Evolutionary conservation across 2,888 invertebrate species (phyloP), one percentile per base, ranked within the genome.

Genomic region (Sphaerolaimus hirsutus): DNA sequence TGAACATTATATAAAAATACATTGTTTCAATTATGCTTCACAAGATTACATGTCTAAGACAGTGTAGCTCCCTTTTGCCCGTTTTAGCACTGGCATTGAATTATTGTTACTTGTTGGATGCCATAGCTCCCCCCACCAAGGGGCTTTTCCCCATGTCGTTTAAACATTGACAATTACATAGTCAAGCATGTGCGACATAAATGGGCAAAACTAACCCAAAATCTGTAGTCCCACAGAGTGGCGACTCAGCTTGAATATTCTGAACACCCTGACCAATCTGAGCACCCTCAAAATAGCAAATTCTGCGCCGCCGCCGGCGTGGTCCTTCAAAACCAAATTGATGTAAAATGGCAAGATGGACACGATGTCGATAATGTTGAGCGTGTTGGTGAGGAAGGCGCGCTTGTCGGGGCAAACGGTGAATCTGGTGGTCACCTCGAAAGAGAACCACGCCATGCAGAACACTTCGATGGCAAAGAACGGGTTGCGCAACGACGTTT

Each of bases 321-420:
- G 19, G 21, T 23, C 32, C 14, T n/a, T 32, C 22, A 35, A 2
- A 17, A 32, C 23, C 22, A 43, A 7, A n/a, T 29, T 43, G 17
- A 43, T 5, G n/a, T 32, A 43, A n/a, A 22, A 43, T 2, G 43
- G 43, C 23, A 32, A 5, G 23, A 43, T 43, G 22, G 43, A 3
- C 5, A 43, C 43, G 5, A 43, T 4, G 32, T 43, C 43, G 35
- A 43, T 35, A 7, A 43, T n/a, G 35, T 43, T 43, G 32, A 43
- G 35, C 10, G 17, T 21, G 21, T 29, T 23, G 5, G 10, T 19
- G 21, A 29, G 3, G 43, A 43, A 43, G 19, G 52, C 49, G 23
- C 59, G 49, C 26, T 32, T 32, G 35, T 21, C 22, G 26, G 43
- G 43, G 7, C 32, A 32, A 4, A 10, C 3, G 32, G 22, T 17